Base-by-base conservation (phyloP, 2,888 invertebrate species). In the Agriopis aurantiaria region DNA sequence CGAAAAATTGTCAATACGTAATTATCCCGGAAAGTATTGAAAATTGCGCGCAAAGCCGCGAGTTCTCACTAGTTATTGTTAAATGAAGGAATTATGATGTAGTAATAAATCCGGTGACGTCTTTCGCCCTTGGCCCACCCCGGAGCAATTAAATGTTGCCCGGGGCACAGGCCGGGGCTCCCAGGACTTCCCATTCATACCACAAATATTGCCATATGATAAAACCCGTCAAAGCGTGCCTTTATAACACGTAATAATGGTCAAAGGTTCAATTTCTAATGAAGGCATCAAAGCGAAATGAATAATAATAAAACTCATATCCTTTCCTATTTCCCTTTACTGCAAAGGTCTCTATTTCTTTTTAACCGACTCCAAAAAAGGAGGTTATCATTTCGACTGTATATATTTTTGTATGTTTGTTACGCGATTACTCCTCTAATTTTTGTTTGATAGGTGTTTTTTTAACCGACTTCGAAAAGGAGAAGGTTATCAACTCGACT, bases 121-220 rank as follows among this genome's bases (percentile, higher is more conserved):
- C 52, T 52, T 12, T 14, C 51, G 33, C 61, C 61, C 40, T 33
- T 11, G n/a, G 46, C 58, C 55, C 12, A n/a, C 57, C 57, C 57
- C 23, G 58, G 46, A 58, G 58, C 52, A 62, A 62, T 62, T 62
- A 53, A 53, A 53, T 45, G 45, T 6, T n/a, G 53, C 62, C 62
- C 43, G 45, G 49, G 52, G 46, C 23, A n/a, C 33, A 23, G 33
- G 5, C 11, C 23, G 1, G 43, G 8, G 51, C 49, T 33, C 33
- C 33, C 33, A 3, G 52, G 62, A 53, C 53, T 46, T 46, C 45
- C 52, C 56, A 53, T 53, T 53, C 61, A 61, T 43, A 52, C 49
- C 49, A 45, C 59, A 58, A 59, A 52, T 59, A 52, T 65, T 46
- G 52, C 58, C 53, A 52, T 59, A 65, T 65, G 46, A 51, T 65